These are phyloP conservation scores for Lissocephala sabroskyi DNA, from an alignment of 2,888 invertebrate genomes.

Conservation along the genomic window DNA sequence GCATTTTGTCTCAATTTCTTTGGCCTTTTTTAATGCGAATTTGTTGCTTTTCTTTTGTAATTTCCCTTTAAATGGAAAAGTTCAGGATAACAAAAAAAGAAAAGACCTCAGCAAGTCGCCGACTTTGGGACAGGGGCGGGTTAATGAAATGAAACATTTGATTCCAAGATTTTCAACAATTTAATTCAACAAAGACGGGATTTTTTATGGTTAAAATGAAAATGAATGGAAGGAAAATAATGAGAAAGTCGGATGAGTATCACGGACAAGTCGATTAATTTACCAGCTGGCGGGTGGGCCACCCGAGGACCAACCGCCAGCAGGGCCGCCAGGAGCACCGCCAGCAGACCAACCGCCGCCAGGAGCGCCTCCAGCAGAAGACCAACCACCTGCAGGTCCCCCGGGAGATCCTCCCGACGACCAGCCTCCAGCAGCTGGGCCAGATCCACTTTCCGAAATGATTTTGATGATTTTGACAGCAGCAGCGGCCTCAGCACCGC, in stretches of 20 bases:
- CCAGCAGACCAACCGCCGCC: slow-evolving; percentile 10
- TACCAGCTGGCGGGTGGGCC: slow-evolving; percentile 43
- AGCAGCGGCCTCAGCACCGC: slow-evolving; percentile 15
- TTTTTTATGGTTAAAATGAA: slow-evolving; percentile 12
- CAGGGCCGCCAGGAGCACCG: no score
- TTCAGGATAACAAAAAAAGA: slow-evolving; percentile 20
- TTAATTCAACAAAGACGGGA: slow-evolving; percentile 48
- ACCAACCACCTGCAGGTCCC: slow-evolving; percentile 15
- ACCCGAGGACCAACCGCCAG: slow-evolving; percentile 11
- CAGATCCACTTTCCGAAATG: slow-evolving; percentile 28
- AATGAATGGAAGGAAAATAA: slow-evolving; percentile 1
- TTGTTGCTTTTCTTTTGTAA: slow-evolving; percentile 13
- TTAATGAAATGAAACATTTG: slow-evolving; percentile 21
- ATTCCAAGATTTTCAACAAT: slow-evolving; percentile 40
- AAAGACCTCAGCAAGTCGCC: no score
- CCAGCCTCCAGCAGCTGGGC: slow-evolving; percentile 28
- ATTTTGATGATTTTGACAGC: slow-evolving; percentile 42
- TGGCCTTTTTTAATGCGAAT: neutral
- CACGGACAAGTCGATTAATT: slow-evolving; percentile 19
- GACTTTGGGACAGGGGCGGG: no score
- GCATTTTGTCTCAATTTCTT: neutral
- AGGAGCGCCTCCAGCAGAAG: slow-evolving; percentile 10
- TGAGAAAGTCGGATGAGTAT: slow-evolving; percentile 29
- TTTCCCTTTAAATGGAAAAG: slow-evolving; percentile 48
- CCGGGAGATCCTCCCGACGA: slow-evolving; percentile 16